Evolutionary conservation across 37 sponge, comb jelly and placozoan genomes (phyloP), one percentile per base, ranked within the genome.

Genomic region (Halichondria panicea): DNA sequence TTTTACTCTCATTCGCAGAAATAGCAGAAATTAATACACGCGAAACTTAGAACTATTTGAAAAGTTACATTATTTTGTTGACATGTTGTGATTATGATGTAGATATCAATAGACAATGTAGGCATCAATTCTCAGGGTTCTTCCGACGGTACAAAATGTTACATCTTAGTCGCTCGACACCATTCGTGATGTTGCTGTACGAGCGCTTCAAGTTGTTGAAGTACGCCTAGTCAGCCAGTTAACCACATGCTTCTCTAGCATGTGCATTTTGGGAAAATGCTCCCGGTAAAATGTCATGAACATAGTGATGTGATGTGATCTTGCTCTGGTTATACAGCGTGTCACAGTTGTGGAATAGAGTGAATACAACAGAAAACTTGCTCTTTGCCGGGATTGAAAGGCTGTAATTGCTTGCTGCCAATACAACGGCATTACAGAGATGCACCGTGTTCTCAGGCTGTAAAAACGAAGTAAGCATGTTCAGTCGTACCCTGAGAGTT

Each of bases 191-290:
- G 28, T 50, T 37, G 7, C 12, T 1, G 43, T 70, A 80, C 4
- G 34, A 27, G 0, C 63, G 3, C 34, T 70, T 53, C 11, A 77
- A 33, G n/a, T 24, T 61, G 21, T 61, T 42, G 38, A 80, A 46
- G 62, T 71, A n/a, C 4, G 62, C 63, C 31, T 80, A 72, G 37
- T 11, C 75, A 82, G 21, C 83, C 83, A 82, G 13, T 33, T 40
- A 31, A 71, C 39, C 6, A 70, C 52, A 71, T 80, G 81, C 12
- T 80, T 72, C 28, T 80, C 81, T 4, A 80, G 81, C 2, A 80
- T 41, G 50, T 80, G 81, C 64, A 80, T 56, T 43, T 80, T 80
- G 9, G 75, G 75, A 53, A 73, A 82, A 2, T 24, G 22, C 2
- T 24, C 42, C 11, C 68, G 33, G 45, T 62, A 71, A 38, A 42